These are phyloP conservation scores for Rattus rattus DNA, from an alignment of 2,113 vertebrate genomes.

Conservation along the genomic window DNA sequence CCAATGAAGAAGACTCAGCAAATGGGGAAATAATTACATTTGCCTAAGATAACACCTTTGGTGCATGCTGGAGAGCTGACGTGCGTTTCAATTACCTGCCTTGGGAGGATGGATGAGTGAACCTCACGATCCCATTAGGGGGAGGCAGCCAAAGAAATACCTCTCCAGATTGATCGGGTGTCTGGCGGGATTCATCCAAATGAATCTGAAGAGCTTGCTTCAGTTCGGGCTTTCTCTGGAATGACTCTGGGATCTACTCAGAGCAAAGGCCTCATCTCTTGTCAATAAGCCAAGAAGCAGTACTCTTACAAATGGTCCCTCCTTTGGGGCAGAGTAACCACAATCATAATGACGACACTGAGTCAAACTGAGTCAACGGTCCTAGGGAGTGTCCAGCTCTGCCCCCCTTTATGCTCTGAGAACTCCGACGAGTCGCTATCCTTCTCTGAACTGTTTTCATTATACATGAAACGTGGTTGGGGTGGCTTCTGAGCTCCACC, in stretches of 20 bases:
- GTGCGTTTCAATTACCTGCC: slow-evolving; percentile 72
- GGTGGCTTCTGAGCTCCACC: background rate
- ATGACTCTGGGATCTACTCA: slow-evolving; percentile 40
- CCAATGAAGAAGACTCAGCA: slow-evolving; percentile 78
- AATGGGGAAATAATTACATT: slow-evolving; percentile 79
- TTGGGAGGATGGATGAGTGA: slow-evolving; percentile 40
- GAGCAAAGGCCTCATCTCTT: background rate
- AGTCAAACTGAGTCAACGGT: background rate
- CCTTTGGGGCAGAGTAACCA: background rate
- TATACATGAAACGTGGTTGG: background rate
- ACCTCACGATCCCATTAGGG: background rate
- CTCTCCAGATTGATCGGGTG: slow-evolving; percentile 38
- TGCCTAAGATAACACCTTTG: slow-evolving; percentile 79
- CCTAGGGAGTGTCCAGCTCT: background rate
- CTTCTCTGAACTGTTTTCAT: background rate
- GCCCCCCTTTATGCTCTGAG: background rate
- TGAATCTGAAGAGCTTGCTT: slow-evolving; percentile 41
- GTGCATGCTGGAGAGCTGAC: slow-evolving; percentile 66
- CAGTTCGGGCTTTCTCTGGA: slow-evolving; percentile 55
- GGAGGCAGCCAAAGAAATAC: background rate
- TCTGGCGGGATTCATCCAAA: slow-evolving; percentile 51
- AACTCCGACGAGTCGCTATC: background rate
- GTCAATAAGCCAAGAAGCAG: background rate
- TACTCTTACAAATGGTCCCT: background rate
- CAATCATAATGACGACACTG: background rate